Evolutionary conservation across 2,888 invertebrate genomes (phyloP), one percentile per base, ranked within the genome.

Genomic region (Eurois occulta): DNA sequence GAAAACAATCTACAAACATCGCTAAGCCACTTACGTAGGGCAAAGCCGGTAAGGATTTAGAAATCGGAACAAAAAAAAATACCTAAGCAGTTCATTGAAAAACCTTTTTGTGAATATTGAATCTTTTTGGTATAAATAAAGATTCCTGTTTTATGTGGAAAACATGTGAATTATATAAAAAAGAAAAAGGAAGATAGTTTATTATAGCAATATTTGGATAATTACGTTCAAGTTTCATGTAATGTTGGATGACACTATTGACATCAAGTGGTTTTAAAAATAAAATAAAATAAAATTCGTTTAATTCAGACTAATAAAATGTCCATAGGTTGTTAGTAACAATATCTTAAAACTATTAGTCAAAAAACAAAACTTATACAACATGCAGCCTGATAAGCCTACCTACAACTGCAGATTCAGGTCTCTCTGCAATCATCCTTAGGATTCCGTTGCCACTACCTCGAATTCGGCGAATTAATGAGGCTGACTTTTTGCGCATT

Each of bases 1-100:
- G 38, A 70, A 85, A 87, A 87, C 78, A 76, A 81, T 86, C 75
- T 78, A 71, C 80, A 76, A 87, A 86, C 77, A 86, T 58, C 48
- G 41, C 64, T 79, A 81, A 87, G 52, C 81, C 76, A 77, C 76
- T 83, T 84, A 83, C 10, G 41, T 58, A 60, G 62, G 65, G 24
- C 11, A 60, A 64, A 41, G 75, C 41, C 66, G 66, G 38, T 13
- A 21, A 66, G 55, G 74, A 72, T 82, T 83, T 73, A 32, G 16
- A 67, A 77, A 75, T 76, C 73, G 69, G 43, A 32, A 11, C 48
- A 69, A 75, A 78, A 65, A 69, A 75, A 78, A 65, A 62, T 76
- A 62, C 21, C 11, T 24, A 77, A 76, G 35, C 38, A 28, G 67
- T 46, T 16, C 32, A 48, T 66, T 81, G 74, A 73, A 58, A 78